These are phyloP conservation scores for Coleophora flavipennella DNA, from an alignment of 2,888 invertebrate species.

Conservation along the genomic window DNA sequence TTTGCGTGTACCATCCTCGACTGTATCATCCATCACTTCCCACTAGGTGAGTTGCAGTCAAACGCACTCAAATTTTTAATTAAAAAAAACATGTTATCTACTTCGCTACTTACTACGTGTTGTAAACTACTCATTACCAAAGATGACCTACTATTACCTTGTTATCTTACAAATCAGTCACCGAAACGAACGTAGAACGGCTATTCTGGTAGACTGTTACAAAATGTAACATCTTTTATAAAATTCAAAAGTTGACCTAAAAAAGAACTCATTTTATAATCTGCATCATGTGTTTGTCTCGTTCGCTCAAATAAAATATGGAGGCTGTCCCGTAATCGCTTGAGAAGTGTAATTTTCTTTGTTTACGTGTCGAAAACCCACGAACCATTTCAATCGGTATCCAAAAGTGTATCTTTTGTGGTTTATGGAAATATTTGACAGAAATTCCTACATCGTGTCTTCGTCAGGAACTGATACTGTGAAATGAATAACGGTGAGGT, in stretches of 20 bases:
- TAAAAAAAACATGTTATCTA: too few species aligned
- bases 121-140: too few species aligned
- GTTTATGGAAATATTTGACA: constrained; percentile 51
- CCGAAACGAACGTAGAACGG: neutral
- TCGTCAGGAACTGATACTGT: constrained; percentile 28
- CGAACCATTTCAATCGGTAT: constrained; percentile 19
- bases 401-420: constrained; percentile 17
- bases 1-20: too few species aligned
- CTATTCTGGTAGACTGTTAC: neutral
- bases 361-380: constrained; percentile 64
- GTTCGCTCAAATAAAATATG: constrained; percentile 48
- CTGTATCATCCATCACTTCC: too few species aligned
- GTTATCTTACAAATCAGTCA: too few species aligned
- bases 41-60: too few species aligned
- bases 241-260: neutral
- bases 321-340: constrained; percentile 49
- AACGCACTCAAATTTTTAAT: too few species aligned
- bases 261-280: neutral
- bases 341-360: constrained; percentile 55
- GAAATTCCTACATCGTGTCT: constrained; percentile 25
- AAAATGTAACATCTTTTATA: neutral
- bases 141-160: too few species aligned
- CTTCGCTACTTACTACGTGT: too few species aligned
- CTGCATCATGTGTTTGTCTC: constrained; percentile 15
- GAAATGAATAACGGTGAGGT: constrained; percentile 70